phyloP scores from a whole-genome alignment of 2,797 vertebrate genomes.

The Rhinophrynus dorsalis region DNA sequence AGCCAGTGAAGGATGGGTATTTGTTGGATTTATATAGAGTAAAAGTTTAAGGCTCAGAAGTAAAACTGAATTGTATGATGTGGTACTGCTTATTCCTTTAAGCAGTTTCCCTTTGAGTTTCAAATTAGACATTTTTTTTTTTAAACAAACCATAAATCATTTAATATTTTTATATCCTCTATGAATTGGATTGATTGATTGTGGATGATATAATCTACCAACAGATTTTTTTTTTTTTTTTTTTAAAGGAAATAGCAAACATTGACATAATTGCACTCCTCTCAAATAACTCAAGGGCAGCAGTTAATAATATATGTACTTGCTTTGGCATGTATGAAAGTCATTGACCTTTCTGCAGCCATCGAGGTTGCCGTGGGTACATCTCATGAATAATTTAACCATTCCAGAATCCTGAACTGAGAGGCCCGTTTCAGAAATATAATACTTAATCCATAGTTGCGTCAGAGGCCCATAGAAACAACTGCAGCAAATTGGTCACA shows the following conservation, averaged over 20 bases:
- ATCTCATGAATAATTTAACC: conserved; percentile 44
- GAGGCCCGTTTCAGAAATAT: conserved; percentile 27
- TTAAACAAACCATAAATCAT: too few relatives aligned
- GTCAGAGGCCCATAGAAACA: conserved; percentile 6
- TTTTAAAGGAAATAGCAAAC: conserved; percentile 11
- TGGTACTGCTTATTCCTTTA: too few relatives aligned
- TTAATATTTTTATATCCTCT: neutral
- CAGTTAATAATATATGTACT: conserved; percentile 44
- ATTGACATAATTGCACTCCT: conserved; percentile 16
- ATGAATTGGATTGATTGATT: neutral
- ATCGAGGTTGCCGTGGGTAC: conserved; percentile 40
- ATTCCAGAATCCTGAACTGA: conserved; percentile 35
- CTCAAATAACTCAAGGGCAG: conserved; percentile 24
- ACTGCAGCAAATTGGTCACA: conserved; percentile 1
- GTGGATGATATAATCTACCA: neutral
- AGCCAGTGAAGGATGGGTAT: too few relatives aligned
- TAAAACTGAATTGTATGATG: too few relatives aligned
- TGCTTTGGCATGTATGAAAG: conserved; percentile 32
- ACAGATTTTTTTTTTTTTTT: too few relatives aligned
- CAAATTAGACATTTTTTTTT: too few relatives aligned
- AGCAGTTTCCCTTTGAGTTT: too few relatives aligned
- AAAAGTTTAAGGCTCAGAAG: too few relatives aligned
- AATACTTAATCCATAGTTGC: conserved; percentile 15
- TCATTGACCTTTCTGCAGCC: conserved; percentile 40
- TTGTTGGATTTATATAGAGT: too few relatives aligned